Evolutionary conservation across 2,888 invertebrate genomes (phyloP).

Genomic region (Parthenolecanium corni): DNA sequence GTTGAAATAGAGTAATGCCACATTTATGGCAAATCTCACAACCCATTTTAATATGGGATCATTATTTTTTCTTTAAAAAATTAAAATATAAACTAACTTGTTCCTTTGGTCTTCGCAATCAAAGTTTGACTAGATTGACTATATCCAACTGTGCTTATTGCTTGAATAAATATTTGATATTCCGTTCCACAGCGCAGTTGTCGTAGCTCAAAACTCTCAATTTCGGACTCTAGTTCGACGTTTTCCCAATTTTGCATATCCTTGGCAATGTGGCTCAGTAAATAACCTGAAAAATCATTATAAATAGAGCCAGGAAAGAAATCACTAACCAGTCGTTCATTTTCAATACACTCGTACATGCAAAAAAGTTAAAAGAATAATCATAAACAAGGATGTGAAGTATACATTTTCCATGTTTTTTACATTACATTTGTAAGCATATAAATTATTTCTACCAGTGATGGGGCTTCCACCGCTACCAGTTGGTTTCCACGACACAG

Average conservation of each 20-base stretch:
- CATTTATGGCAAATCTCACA: too few species aligned
- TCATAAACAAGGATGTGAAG: not conserved
- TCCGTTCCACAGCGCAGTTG: constrained; percentile 67
- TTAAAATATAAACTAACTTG: too few species aligned
- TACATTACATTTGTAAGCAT: too few species aligned
- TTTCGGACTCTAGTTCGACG: constrained; percentile 52
- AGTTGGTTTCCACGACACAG: constrained; percentile 52
- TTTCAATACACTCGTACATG: too few species aligned
- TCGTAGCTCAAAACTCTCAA: constrained; percentile 56
- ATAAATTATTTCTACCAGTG: too few species aligned
- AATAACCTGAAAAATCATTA: constrained; percentile 14
- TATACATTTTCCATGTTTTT: not conserved
- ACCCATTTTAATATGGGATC: too few species aligned
- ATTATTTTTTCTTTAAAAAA: too few species aligned
- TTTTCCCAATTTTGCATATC: constrained; percentile 23
- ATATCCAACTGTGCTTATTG: constrained; percentile 64
- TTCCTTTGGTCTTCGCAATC: constrained; percentile 65
- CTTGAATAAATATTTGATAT: constrained; percentile 63
- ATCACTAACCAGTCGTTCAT: too few species aligned
- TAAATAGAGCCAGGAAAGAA: too few species aligned
- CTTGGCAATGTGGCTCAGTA: constrained; percentile 13
- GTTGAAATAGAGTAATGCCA: too few species aligned
- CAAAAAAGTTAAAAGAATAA: too few species aligned
- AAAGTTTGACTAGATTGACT: constrained; percentile 61
- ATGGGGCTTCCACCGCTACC: constrained; percentile 24